Base-by-base conservation (phyloP, 2,113 vertebrate species). In the Macrotis lagotis region DNA sequence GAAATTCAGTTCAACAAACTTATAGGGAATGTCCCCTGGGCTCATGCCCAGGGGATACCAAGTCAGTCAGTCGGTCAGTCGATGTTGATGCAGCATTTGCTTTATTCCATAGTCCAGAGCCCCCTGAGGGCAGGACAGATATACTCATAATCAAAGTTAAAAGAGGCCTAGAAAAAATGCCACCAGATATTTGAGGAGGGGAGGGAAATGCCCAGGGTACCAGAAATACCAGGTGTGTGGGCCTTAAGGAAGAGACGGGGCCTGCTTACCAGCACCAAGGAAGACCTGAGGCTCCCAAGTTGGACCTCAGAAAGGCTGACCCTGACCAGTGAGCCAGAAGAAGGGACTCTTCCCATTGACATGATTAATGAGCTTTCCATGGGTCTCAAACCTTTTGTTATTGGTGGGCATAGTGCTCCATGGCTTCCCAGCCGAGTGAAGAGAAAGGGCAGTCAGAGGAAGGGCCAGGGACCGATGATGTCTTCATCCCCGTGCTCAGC, bases 231-330 rank as follows among this genome's bases (percentile, higher is more conserved):
- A 16, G 3, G 14, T 16, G 92, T 0, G 11, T 31, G 37, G 14
- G 49, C 28, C 74, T 26, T 37, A 16, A 37, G 31, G 1, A 48
- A 91, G 90, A 94, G 3, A n/a, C 3, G 0, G 0, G 25, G 22
- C 49, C 83, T 51, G 44, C 0, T 3, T 28, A 14, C 24, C 12
- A 0, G 0, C 28, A n/a, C 26, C 11, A 2, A 0, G 0, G 11
- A 51, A 51, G 22, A 0, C 26, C 0, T 11, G 6, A 90, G 47
- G n/a, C 3, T 1, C 66, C 48, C 26, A 37, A 49, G 66, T 94
- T 83, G 66, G 24, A 83, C 5, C 19, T 8, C 19, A n/a, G 66
- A 83, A 44, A 83, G 66, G 44, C n/a, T 55, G 51, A 51, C 51
- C 51, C 16, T 50, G 51, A 22, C n/a, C n/a, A 83, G 2, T 2